Conservation (phyloP, 1,140 invertebrate genomes). For the Drosophila serrata region DNA sequence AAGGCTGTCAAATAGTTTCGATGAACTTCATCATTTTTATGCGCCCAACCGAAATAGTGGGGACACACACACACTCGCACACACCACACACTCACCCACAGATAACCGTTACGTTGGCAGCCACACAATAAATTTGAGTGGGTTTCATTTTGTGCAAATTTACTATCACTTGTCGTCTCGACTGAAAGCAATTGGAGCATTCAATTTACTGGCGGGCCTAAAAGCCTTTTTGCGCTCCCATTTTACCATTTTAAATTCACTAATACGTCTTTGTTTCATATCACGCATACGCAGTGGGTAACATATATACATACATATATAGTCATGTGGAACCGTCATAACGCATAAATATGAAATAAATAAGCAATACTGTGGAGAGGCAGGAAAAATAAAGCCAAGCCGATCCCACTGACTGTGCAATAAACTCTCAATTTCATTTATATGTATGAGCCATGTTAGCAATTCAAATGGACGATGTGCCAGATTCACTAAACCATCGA, state of each 20-base stretch:
- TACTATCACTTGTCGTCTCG: conserved; percentile 76
- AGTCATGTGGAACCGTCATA: conserved; percentile 31
- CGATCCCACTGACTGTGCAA: conserved; percentile 45
- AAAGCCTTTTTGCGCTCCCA: conserved; percentile 29
- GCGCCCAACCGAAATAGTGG: conserved; percentile 22
- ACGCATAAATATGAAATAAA: conserved; percentile 63
- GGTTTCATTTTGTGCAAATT: conserved; percentile 65
- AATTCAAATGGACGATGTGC: conserved; percentile 65
- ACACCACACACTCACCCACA: conserved; percentile 4
- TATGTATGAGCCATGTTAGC: conserved; percentile 70
- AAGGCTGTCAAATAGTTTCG: conserved; percentile 77
- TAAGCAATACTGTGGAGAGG: conserved; percentile 34
- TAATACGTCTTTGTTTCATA: conserved; percentile 74
- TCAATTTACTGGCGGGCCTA: conserved; percentile 68
- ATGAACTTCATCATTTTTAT: conserved; percentile 78
- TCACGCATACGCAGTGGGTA: conserved; percentile 33
- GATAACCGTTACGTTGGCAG: conserved; percentile 40
- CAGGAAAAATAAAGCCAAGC: conserved; percentile 38
- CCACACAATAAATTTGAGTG: conserved; percentile 78
- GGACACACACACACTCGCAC: background rate
- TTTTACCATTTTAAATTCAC: conserved; percentile 72
- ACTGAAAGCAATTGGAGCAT: conserved; percentile 61
- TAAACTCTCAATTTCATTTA: conserved; percentile 71
- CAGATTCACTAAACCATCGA: conserved; percentile 42
- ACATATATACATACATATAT: background rate